Base-by-base conservation (phyloP, 1,140 invertebrate genomes). In the Penaeus japonicus region DNA sequence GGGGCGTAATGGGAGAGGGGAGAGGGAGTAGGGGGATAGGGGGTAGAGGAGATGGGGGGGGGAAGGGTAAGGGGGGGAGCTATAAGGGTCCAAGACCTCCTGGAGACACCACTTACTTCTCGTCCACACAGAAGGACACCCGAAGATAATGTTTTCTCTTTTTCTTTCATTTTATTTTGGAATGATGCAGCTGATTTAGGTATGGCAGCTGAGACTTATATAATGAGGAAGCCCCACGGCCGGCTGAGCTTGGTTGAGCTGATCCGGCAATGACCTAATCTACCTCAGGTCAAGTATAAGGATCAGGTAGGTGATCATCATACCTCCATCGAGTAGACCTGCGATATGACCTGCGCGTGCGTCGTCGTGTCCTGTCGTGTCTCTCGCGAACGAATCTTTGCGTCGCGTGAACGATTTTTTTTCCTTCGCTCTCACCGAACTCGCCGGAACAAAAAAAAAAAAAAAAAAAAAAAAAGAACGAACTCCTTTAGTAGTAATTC, bases 21-120 rank as follows among this genome's bases (percentile, higher is more conserved):
- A 15, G 47, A 15, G 47, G 1, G 39, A 10, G 39, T 39, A 39
- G 39, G 39, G 12, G n/a, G n/a, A n/a, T n/a, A n/a, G n/a, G 65
- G 65, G n/a, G 65, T 73, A 27, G 18, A 24, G 73, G 39, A 4
- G 5, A 10, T 5, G 32, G 30, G 30, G 5, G 18, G 18, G 27
- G 17, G 17, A 22, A 53, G 47, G 39, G 20, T 53, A 20, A 47
- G 53, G 24, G 27, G 54, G 24, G 24, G 47, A 53, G 47, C 24
- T 39, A 17, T 39, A 32, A 80, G 78, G 78, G 30, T 80, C 78
- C 78, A 54, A 80, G 15, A 22, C 78, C 78, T 80, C 78, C 78
- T 80, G 78, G 55, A 53, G 7, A 80, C 53, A 80, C 47, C 47
- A 47, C 47, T 39, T 39, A 39, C 39, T 47, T 47, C 17, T 39